phyloP scores from a whole-genome alignment of 1,140 invertebrate genomes.

The Pinna nobilis region DNA sequence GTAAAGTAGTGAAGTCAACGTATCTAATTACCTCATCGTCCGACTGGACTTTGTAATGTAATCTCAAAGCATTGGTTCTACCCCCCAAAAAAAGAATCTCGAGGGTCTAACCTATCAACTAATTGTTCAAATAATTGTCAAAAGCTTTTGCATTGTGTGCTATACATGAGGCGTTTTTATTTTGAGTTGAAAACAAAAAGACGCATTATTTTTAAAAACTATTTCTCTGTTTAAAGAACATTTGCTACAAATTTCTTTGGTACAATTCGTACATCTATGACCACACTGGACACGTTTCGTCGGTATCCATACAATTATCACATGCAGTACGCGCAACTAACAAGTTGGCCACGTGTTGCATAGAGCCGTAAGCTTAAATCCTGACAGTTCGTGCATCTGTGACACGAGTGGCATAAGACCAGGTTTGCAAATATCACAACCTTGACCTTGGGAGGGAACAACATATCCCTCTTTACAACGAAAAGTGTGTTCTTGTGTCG shows the following conservation, averaged over 20 bases:
- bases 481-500: not conserved
- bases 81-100: slow-evolving; percentile 14
- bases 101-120: slow-evolving; percentile 1
- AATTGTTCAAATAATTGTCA: not conserved
- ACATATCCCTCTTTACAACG: slow-evolving; percentile 17
- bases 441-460: slow-evolving; percentile 5
- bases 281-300: slow-evolving; percentile 11
- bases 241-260: slow-evolving; percentile 7
- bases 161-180: not conserved
- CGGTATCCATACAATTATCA: slow-evolving; percentile 3
- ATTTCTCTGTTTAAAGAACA: not conserved
- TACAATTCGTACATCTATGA: not conserved
- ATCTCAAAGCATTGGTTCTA: not conserved
- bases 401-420: not conserved
- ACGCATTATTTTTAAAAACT: not conserved
- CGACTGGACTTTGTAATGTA: slow-evolving; percentile 4
- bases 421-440: not conserved
- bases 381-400: not conserved
- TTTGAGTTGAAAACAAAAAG: not conserved
- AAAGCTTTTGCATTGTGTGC: slow-evolving; percentile 14
- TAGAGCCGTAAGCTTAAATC: not conserved
- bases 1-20: slow-evolving; percentile 16
- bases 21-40: slow-evolving; percentile 17
- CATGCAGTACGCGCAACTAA: slow-evolving; percentile 3
- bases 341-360: slow-evolving; percentile 8